Base-by-base conservation (phyloP, 1,140 invertebrate species). In the Aporrectodea caliginosa region DNA sequence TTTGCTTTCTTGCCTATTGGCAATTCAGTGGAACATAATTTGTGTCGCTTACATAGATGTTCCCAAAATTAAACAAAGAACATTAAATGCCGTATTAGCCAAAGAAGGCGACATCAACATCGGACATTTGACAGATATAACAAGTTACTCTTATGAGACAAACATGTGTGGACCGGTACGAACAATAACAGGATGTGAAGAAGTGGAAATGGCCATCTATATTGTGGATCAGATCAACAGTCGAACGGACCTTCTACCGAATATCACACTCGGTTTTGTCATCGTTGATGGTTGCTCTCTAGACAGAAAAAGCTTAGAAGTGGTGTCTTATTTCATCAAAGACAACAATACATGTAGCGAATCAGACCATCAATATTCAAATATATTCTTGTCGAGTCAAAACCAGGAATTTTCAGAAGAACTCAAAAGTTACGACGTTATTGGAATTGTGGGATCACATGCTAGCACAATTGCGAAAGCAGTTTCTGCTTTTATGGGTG, bases 221-320 rank as follows among this genome's bases (percentile, higher is more conserved):
- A 22, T 22, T 22, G 22, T 58, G 6, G 43, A 92, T 93, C 0
- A 86, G 93, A 69, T 94, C 78, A 94, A 94, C 84, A 86, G 85
- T 0, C 88, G 92, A 79, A 84, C 87, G 0, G 85, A 85, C 1
- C n/a, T 86, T 27, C 75, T 88, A 68, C 92, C 92, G 0, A 91
- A 91, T 78, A 88, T 92, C 14, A 90, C 86, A 1, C 85, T 94
- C 58, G 93, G 93, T 0, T 92, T 92, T 12, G 90, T 92, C 81
- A 93, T 94, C 77, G 85, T 93, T 1, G 93, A 94, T 85, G 93
- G 93, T 0, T 94, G 93, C 85, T 91, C 91, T 16, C 89, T 92
- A 68, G 93, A 93, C 79, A 93, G 92, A 0, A 93, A 93, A 85
- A 93, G 93, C 0, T 87, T 93, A 22, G 43, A 58, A 22, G 43